Evolutionary conservation across 1,140 invertebrate species (phyloP).

Genomic region (Oryctes rhinoceros): DNA sequence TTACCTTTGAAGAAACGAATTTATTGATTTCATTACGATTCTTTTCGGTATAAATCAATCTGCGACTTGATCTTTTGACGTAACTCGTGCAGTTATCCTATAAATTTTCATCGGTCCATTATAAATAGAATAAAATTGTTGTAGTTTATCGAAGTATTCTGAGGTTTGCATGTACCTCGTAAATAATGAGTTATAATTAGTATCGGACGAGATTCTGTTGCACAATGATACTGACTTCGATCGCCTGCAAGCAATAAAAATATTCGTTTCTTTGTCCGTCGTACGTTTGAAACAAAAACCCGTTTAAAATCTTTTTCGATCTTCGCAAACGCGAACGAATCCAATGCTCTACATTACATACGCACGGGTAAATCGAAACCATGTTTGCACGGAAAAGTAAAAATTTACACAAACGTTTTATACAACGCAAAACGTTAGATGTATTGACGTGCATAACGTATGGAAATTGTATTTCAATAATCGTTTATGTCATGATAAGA

Average conservation of each 20-base stretch:
- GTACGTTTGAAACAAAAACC: conserved; percentile 30
- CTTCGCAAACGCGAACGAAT: conserved; percentile 3
- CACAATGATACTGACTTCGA: background rate
- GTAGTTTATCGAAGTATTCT: background rate
- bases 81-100: background rate
- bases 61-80: background rate
- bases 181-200: conserved; percentile 38
- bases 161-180: conserved; percentile 5
- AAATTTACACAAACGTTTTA: too few relatives aligned
- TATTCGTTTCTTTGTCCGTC: conserved; percentile 19
- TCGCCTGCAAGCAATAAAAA: conserved; percentile 6
- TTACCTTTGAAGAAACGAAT: too few relatives aligned
- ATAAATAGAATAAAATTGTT: conserved; percentile 12
- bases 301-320: conserved; percentile 28
- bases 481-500: conserved; percentile 6
- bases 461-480: background rate
- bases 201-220: conserved; percentile 12
- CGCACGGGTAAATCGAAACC: background rate
- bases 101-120: conserved; percentile 1
- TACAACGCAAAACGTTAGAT: too few relatives aligned
- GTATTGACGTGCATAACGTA: too few relatives aligned
- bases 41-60: too few relatives aligned
- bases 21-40: too few relatives aligned
- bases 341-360: background rate
- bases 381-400: background rate